Conservation (phyloP, 2,888 invertebrate species). For the Platypus cylindrus region DNA sequence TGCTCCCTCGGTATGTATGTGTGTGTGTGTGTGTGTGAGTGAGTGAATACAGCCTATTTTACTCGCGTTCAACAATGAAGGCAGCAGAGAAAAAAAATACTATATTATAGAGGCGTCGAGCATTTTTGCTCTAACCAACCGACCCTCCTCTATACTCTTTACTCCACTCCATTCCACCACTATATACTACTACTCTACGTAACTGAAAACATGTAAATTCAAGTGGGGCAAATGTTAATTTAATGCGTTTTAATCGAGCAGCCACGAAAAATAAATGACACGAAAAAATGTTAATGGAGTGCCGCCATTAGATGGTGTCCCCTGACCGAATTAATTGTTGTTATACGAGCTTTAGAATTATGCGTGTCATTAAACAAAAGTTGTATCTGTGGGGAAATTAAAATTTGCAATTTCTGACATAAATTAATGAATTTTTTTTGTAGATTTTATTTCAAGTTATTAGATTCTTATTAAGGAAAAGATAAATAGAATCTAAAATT, state of each 20-base stretch:
- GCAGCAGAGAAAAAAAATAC: too few relatives aligned
- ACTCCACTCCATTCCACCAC: too few relatives aligned
- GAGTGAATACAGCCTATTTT: too few relatives aligned
- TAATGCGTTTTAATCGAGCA: constrained; percentile 18
- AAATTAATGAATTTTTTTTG: background rate
- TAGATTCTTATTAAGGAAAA: too few relatives aligned
- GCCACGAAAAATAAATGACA: constrained; percentile 27
- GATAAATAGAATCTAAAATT: too few relatives aligned
- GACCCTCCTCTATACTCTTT: too few relatives aligned
- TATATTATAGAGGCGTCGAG: too few relatives aligned
- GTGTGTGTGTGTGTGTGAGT: too few relatives aligned
- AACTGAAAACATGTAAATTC: constrained; percentile 10
- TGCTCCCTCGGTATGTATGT: too few relatives aligned
- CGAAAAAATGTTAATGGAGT: constrained; percentile 32
- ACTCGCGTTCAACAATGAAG: too few relatives aligned
- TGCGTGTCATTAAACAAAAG: constrained; percentile 20
- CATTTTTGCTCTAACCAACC: too few relatives aligned
- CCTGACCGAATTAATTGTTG: constrained; percentile 25
- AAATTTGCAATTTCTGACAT: constrained; percentile 2
- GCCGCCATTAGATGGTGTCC: constrained; percentile 22
- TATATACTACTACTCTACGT: too few relatives aligned
- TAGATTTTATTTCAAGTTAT: background rate
- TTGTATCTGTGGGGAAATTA: constrained; percentile 1
- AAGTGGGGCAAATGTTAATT: constrained; percentile 15
- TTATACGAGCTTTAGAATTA: constrained; percentile 22